A percentile compares a stretch with the other conserved stretches of the same genome.
Conservation (phyloP, 1,140 invertebrate species). For the Brevipalpus yothersi region DNA sequence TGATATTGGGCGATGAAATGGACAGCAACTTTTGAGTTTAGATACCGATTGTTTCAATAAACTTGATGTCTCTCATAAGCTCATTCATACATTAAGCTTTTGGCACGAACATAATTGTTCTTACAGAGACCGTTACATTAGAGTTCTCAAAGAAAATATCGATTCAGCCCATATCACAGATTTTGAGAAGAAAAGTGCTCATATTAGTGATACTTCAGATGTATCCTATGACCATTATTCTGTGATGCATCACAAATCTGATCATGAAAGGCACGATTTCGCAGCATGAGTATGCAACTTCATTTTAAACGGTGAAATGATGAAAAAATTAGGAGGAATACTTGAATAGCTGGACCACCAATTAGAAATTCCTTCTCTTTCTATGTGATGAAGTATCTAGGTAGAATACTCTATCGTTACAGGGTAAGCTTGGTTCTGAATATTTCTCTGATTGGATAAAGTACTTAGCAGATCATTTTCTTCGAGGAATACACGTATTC, state of each 20-base stretch:
- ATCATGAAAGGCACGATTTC: too few relatives aligned
- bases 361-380: too few relatives aligned
- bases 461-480: too few relatives aligned
- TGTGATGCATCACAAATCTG: not conserved
- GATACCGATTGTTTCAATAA: not conserved
- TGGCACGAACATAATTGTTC: constrained; percentile 35
- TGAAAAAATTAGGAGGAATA: too few relatives aligned
- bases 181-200: not conserved
- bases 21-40: not conserved
- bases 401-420: too few relatives aligned
- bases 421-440: too few relatives aligned
- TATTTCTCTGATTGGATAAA: too few relatives aligned
- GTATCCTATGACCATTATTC: not conserved
- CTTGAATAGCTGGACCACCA: too few relatives aligned
- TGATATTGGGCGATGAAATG: not conserved
- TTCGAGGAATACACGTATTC: too few relatives aligned
- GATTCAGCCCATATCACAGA: not conserved
- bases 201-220: not conserved
- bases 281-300: too few relatives aligned
- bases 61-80: constrained; percentile 51
- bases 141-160: not conserved
- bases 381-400: too few relatives aligned
- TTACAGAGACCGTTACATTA: constrained; percentile 35
- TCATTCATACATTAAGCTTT: constrained; percentile 52
- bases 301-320: too few relatives aligned